These are phyloP conservation scores for Globia sparganii DNA, from an alignment of 2,888 invertebrate species.

Conservation along the genomic window DNA sequence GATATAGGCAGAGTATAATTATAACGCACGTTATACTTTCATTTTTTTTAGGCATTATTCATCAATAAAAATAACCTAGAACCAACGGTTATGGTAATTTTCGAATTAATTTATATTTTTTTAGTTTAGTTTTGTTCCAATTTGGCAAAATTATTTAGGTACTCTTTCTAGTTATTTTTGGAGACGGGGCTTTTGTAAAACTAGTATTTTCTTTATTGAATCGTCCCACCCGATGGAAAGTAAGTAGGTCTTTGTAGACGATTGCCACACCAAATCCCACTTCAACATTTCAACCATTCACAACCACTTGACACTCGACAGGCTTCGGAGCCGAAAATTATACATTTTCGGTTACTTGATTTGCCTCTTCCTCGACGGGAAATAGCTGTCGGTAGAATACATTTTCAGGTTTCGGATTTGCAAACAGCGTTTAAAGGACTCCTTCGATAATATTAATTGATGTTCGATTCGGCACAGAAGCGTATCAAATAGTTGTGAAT, in stretches of 20 bases:
- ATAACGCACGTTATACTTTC: too few species aligned
- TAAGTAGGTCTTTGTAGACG: not conserved
- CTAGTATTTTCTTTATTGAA: not conserved
- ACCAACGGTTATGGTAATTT: not conserved
- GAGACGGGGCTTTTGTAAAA: not conserved
- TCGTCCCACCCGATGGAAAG: not conserved
- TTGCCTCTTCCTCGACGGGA: not conserved
- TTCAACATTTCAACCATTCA: not conserved
- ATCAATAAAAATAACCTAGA: not conserved
- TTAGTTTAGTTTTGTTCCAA: not conserved
- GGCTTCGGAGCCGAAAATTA: not conserved
- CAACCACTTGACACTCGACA: too few species aligned
- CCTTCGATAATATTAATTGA: not conserved
- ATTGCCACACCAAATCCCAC: not conserved
- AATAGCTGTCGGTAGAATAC: not conserved
- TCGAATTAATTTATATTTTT: not conserved
- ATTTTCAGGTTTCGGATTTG: not conserved
- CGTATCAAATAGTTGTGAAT: not conserved
- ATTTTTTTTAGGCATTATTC: too few species aligned
- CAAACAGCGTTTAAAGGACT: not conserved
- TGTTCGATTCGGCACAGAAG: too few species aligned
- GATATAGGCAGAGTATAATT: too few species aligned
- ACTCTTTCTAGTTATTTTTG: not conserved
- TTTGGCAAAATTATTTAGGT: conserved; percentile 1
- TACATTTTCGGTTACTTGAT: not conserved